phyloP scores from a whole-genome alignment of 2,797 vertebrate species.

The Gambelia wislizenii region DNA sequence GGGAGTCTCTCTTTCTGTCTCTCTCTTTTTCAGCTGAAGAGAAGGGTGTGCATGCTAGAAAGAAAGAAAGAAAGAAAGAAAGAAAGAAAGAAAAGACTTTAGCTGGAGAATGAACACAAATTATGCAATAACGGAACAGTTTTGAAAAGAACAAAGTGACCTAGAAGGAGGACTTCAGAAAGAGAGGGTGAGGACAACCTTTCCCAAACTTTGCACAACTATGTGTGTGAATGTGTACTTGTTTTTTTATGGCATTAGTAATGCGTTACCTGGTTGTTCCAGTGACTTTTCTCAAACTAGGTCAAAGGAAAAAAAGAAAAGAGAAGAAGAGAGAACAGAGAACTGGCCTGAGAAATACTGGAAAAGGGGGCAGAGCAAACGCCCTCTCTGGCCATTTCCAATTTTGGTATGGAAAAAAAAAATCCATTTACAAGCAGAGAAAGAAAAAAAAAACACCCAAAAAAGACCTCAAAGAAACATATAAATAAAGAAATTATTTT shows the following conservation, averaged over 20 bases:
- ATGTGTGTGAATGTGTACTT: rapidly evolving
- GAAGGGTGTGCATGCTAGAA: background rate
- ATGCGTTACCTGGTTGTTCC: background rate
- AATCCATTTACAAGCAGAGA: slow-evolving; percentile 11
- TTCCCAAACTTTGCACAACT: background rate
- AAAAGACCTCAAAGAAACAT: slow-evolving; percentile 21
- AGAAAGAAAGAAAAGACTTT: background rate
- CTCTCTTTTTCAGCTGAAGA: background rate
- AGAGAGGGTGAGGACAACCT: rapidly evolving
- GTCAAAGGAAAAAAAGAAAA: background rate
- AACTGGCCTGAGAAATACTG: slow-evolving; percentile 25
- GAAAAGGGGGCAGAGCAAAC: background rate
- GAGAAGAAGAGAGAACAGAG: no score
- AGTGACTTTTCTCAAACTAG: background rate
- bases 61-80: background rate
- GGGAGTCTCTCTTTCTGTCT: background rate
- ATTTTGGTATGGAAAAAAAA: slow-evolving; percentile 53
- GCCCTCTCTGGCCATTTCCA: slow-evolving; percentile 14
- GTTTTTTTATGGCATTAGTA: background rate
- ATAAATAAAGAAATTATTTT: slow-evolving; percentile 47
- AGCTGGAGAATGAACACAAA: background rate
- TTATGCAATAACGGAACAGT: background rate
- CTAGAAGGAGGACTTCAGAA: background rate
- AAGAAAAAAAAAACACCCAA: background rate
- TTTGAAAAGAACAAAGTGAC: background rate